phyloP scores from a whole-genome alignment of 2,113 vertebrate species.

The Tympanuchus pallidicinctus region DNA sequence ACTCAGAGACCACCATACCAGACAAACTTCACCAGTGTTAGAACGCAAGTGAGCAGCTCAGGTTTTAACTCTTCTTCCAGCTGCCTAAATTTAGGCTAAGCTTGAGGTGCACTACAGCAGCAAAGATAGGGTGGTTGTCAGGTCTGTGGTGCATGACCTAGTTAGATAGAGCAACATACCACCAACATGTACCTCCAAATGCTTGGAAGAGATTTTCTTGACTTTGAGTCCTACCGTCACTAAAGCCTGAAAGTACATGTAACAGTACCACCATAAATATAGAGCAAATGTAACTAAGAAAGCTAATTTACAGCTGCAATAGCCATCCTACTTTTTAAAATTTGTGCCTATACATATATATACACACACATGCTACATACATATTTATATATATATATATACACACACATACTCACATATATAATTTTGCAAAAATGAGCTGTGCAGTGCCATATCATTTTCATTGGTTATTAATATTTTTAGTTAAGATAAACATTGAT shows the following conservation, averaged over 20 bases:
- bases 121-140: neutral
- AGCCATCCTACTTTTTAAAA: neutral
- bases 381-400: neutral
- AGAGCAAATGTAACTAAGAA: neutral
- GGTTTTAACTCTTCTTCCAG: neutral
- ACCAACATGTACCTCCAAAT: neutral
- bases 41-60: neutral
- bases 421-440: neutral
- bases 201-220: neutral
- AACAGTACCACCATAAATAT: neutral
- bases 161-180: neutral
- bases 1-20: neutral
- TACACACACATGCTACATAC: no score
- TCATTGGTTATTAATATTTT: neutral
- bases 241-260: neutral
- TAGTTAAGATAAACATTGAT: neutral
- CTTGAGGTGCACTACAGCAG: neutral
- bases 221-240: neutral
- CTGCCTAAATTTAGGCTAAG: neutral
- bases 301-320: neutral
- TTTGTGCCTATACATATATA: neutral
- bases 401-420: neutral
- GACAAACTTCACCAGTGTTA: neutral
- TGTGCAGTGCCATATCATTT: neutral
- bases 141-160: neutral